Conservation (phyloP, 2,888 invertebrate genomes). For the Hipparchia sbordonii region DNA sequence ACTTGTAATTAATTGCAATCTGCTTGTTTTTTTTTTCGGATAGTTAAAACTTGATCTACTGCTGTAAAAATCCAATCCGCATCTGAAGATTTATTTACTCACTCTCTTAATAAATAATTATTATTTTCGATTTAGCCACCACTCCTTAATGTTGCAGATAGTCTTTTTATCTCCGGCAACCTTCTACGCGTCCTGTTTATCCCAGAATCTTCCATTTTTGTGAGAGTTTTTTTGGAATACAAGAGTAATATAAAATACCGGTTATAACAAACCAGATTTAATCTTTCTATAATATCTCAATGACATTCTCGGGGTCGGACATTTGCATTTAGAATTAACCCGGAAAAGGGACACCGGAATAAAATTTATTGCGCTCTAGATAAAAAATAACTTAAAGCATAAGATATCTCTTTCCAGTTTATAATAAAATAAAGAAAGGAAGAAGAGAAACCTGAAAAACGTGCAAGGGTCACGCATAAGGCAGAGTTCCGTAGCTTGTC, state of each 20-base stretch:
- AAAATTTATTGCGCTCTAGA: slow-evolving; percentile 67
- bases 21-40: too few relatives aligned
- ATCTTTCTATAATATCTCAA: slow-evolving; percentile 21
- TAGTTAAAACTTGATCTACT: too few relatives aligned
- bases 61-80: too few relatives aligned
- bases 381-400: slow-evolving; percentile 62
- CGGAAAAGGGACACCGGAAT: slow-evolving; percentile 59
- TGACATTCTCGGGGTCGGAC: slow-evolving; percentile 45
- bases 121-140: too few relatives aligned
- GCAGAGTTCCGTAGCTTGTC: neutral
- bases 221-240: too few relatives aligned
- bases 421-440: slow-evolving; percentile 64
- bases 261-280: neutral
- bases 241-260: neutral
- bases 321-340: slow-evolving; percentile 69
- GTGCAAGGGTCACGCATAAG: neutral
- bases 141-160: too few relatives aligned
- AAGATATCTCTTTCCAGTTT: slow-evolving; percentile 65
- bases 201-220: too few relatives aligned
- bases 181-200: too few relatives aligned
- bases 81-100: too few relatives aligned
- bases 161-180: too few relatives aligned
- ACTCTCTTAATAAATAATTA: too few relatives aligned
- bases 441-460: slow-evolving; percentile 40
- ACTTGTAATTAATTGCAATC: too few relatives aligned